phyloP scores from a whole-genome alignment of 2,113 vertebrate species.

The Dinomys branickii region DNA sequence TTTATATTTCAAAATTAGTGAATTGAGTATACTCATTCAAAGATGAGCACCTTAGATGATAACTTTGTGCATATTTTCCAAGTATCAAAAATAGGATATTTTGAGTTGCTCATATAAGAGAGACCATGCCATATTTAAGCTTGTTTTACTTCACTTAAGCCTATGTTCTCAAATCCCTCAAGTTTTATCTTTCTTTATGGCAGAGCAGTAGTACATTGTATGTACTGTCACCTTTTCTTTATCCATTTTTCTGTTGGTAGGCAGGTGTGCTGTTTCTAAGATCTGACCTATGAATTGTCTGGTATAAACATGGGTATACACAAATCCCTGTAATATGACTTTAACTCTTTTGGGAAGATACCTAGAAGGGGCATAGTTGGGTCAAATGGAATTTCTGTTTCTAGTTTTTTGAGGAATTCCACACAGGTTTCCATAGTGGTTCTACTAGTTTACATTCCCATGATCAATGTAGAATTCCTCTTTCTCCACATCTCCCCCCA shows the following conservation, averaged over 20 bases:
- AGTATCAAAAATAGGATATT: background rate
- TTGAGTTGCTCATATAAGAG: background rate
- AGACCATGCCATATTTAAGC: background rate
- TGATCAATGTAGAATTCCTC: background rate
- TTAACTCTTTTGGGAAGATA: background rate
- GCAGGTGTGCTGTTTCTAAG: background rate
- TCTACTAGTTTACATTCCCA: background rate
- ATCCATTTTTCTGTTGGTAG: background rate
- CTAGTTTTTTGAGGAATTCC: background rate
- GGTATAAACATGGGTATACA: background rate
- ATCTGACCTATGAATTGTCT: background rate
- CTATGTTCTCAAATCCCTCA: background rate
- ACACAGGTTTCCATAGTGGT: background rate
- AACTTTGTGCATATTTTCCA: conserved; percentile 6
- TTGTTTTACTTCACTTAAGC: background rate
- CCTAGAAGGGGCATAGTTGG: background rate
- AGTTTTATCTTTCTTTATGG: background rate
- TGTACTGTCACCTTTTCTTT: background rate
- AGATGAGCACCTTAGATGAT: conserved; percentile 42
- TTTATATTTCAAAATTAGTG: conserved; percentile 38
- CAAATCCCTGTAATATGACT: background rate
- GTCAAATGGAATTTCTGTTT: background rate
- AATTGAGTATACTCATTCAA: conserved; percentile 24
- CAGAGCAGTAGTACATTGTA: background rate
- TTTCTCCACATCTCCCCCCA: background rate